Base-by-base conservation (phyloP, 1,140 invertebrate genomes). In the Prorops nasuta region DNA sequence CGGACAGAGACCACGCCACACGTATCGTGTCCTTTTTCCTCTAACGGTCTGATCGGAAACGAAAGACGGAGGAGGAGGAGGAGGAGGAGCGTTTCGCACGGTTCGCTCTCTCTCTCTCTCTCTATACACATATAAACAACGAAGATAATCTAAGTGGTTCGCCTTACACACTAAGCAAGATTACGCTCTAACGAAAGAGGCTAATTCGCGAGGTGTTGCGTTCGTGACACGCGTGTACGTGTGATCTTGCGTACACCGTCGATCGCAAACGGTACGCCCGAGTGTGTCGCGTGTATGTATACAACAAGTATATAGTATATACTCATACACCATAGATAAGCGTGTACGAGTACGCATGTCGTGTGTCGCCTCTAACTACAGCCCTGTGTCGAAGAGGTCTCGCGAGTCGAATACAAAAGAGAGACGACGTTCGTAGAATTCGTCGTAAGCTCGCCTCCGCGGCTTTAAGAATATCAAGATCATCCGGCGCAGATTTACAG, bases 81-180 rank as follows among this genome's bases (percentile, higher is more conserved):
- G n/a, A n/a, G n/a, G n/a, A n/a, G n/a, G n/a, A n/a, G n/a, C n/a
- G n/a, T n/a, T n/a, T 28, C 21, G 16, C 47, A 34, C 52, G 52
- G 46, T 19, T 40, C 15, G 34, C 9, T 35, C 15, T 28, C 12
- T 38, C 16, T n/a, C n/a, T n/a, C n/a, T n/a, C n/a, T n/a, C 51
- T 50, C 43, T 60, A 50, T 60, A 60, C 58, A 60, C 58, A 61
- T 61, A 61, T 61, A 60, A 52, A 61, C 57, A 61, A 61, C 40
- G 45, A 32, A 55, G 42, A 53, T 38, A 49, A 60, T 60, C 57
- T 60, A 61, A 48, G 37, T 49, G 42, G 49, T 49, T 59, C 49
- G 53, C 22, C 58, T 60, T 60, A 59, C 17, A 19, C 28, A 39
- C 57, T 60, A 60, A 28, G 10, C 10, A 21, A 36, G 41, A 54